phyloP scores from a whole-genome alignment of 2,113 vertebrate species.

The Saguinus midas region DNA sequence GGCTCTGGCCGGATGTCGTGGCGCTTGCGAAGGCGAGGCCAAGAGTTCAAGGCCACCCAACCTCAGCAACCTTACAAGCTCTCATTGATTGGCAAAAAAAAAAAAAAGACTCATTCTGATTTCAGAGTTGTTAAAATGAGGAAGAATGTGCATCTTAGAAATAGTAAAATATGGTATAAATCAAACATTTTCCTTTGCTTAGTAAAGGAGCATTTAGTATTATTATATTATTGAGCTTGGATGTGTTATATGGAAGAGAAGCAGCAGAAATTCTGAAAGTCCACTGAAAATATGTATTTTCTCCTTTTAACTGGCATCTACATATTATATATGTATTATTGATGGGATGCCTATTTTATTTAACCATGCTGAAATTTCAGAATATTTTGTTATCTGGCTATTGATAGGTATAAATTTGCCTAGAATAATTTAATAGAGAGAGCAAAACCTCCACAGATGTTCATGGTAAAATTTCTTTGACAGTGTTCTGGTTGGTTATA shows the following conservation, averaged over 20 bases:
- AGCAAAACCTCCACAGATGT: conserved; percentile 13
- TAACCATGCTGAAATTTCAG: background rate
- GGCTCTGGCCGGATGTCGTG: too few species aligned
- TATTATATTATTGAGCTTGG: background rate
- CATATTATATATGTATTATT: background rate
- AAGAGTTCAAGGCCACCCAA: too few species aligned
- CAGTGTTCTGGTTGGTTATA: background rate
- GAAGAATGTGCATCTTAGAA: background rate
- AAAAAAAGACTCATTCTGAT: background rate
- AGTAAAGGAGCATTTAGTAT: background rate
- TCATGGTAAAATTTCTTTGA: background rate
- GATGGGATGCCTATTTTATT: background rate
- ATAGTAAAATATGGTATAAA: background rate
- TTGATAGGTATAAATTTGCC: background rate
- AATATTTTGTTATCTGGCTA: background rate
- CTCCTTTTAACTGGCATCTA: background rate
- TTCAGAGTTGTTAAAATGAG: conserved; percentile 16
- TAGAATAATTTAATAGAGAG: conserved; percentile 6
- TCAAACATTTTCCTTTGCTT: background rate
- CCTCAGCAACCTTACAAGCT: too few species aligned
- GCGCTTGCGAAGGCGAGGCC: too few species aligned
- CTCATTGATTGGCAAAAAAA: too few species aligned
- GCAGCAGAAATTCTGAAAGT: conserved; percentile 21
- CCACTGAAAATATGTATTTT: conserved; percentile 32
- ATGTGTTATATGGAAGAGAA: background rate